Evolutionary conservation across 2,888 invertebrate species (phyloP), one percentile per base, ranked within the genome.

Genomic region (Monopis laevigella): DNA sequence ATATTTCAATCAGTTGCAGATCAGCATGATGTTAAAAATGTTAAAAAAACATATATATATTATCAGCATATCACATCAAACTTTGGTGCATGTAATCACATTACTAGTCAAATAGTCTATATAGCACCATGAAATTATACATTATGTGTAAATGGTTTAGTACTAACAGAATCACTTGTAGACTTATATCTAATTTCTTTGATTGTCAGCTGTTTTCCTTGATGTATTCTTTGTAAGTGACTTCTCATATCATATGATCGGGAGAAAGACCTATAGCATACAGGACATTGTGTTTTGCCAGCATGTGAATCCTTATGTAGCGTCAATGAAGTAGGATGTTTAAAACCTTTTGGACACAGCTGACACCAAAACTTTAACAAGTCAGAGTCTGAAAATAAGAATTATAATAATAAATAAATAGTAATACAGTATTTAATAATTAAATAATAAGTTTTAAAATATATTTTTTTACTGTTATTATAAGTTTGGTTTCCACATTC

Each of bases 201-300:
- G 41, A 80, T 80, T 34, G 80, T 80, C 44, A 80, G 55, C 48
- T 80, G 80, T 55, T 80, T 78, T 16, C 78, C 83, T 58, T 84
- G 84, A 55, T 85, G 85, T 65, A 85, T 84, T 58, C 83, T 73
- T 58, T 82, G 77, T 27, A 85, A 59, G 49, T 85, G 85, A 50
- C 83, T 82, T 48, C 82, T 68, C 85, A 85, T 85, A 49, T 85
- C 84, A 53, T 85, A 85, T 46, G 83, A 85, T 45, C 86, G 66
- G 49, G 85, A 85, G 58, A 86, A 85, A 45, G 84, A 82, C 47
- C 85, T 71, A 48, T 80, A 82, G 51, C 86, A 86, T 40, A 86
- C 83, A 7, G 85, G 85, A 51, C 86, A 86, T 52, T 83, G 82
- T 14, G 86, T 86, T 60, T 85, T 85, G 17, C 86, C 86, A 40